Conservation (phyloP, 1,140 invertebrate genomes). For the Pseudomyrmex dendroicus region DNA sequence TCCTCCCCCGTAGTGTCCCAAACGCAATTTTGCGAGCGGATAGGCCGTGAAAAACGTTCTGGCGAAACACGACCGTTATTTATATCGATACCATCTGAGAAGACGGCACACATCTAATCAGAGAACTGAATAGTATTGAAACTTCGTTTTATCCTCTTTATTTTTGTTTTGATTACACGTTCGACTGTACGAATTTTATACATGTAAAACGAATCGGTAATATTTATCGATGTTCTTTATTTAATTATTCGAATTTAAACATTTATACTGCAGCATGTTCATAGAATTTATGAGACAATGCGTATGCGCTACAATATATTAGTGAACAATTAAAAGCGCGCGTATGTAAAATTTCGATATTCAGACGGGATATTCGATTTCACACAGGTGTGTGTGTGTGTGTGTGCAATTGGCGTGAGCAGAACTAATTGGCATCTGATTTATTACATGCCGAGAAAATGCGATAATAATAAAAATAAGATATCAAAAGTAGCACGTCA, state of each 20-base stretch:
- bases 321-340: no score
- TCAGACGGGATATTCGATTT: no score
- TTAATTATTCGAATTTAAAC: background rate
- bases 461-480: slow-evolving; percentile 25
- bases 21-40: slow-evolving; percentile 65
- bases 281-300: no score
- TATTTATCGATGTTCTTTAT: background rate
- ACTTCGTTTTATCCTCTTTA: no score
- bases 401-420: background rate
- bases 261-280: background rate
- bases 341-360: no score
- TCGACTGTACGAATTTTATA: background rate
- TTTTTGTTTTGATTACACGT: background rate
- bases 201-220: background rate
- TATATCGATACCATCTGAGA: slow-evolving; percentile 21
- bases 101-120: background rate
- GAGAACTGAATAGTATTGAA: no score
- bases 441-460: slow-evolving; percentile 49
- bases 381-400: no score
- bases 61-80: background rate
- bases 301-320: no score
- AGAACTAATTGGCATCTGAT: slow-evolving; percentile 32
- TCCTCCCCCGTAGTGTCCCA: slow-evolving; percentile 54
- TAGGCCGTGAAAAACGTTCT: slow-evolving; percentile 72
- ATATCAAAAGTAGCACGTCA: slow-evolving; percentile 19